A percentile compares a stretch with the other conserved stretches of the same genome.
These are phyloP conservation scores for Ceratosolen fusciceps DNA, from an alignment of 1,140 invertebrate genomes.

Conservation along the genomic window DNA sequence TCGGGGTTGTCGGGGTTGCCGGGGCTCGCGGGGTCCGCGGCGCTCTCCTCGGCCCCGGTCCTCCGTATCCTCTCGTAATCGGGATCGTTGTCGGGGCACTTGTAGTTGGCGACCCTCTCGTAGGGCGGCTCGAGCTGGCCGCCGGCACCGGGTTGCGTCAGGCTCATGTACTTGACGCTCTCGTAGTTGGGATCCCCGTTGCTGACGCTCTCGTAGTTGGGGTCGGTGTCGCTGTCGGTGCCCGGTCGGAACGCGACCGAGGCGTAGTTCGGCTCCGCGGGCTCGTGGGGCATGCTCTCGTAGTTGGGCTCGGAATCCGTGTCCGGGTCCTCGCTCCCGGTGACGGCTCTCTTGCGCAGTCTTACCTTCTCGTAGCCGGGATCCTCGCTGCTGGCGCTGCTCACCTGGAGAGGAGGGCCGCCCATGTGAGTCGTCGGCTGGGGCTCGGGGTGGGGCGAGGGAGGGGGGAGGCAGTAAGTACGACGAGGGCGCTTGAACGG, in stretches of 20 bases:
- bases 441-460: too few relatives aligned
- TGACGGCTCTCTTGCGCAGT: constrained; percentile 55
- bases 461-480: too few relatives aligned
- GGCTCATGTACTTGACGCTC: constrained; percentile 68
- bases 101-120: constrained; percentile 65
- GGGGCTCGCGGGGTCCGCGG: too few relatives aligned
- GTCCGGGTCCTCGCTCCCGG: constrained; percentile 60
- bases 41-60: constrained; percentile 43
- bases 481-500: too few relatives aligned
- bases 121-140: constrained; percentile 65
- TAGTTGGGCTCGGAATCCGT: constrained; percentile 76
- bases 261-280: constrained; percentile 69
- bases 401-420: constrained; percentile 45
- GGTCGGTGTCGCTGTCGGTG: constrained; percentile 77
- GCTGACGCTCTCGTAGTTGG: constrained; percentile 80
- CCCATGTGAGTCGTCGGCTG: too few relatives aligned
- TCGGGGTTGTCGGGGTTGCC: too few relatives aligned
- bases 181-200: constrained; percentile 71
- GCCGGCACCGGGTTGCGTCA: constrained; percentile 30
- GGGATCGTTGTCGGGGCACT: constrained; percentile 52
- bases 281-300: constrained; percentile 78
- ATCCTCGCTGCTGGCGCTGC: constrained; percentile 67
- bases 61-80: constrained; percentile 63
- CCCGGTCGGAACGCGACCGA: constrained; percentile 76
- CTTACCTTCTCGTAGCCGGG: constrained; percentile 67